Evolutionary conservation across 2,888 invertebrate species (phyloP), one percentile per base, ranked within the genome.

Genomic region (Cantharis nigra): DNA sequence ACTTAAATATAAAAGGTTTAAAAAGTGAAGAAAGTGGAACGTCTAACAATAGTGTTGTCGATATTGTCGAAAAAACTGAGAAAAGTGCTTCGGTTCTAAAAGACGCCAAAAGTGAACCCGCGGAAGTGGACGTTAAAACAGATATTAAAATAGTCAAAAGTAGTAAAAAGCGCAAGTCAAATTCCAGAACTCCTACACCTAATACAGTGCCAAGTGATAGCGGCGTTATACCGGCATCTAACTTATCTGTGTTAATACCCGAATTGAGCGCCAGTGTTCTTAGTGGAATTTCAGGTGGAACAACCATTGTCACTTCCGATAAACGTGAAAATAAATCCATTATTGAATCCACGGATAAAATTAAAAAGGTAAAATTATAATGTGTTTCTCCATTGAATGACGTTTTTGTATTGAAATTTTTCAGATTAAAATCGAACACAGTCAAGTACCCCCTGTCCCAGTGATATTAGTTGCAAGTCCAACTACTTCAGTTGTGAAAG

Each of bases 161-260:
- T 78, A 84, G 85, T 77, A 89, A 89, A 81, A 89, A 89, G 78
- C 87, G 89, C 5, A 89, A 88, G 82, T 85, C 85, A 4, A 87
- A 87, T 79, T 88, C 85, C 9, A 85, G 89, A 83, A 88, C 89
- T 76, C 89, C 89, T 26, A 89, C 89, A 33, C 89, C 89, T 10
- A 86, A 86, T 74, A 82, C 84, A 72, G 81, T 84, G 78, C 70
- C 82, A 70, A 81, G 77, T 79, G 83, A 82, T 70, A 63, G 71
- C 74, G 49, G 49, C 49, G 81, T 81, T 71, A 79, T 76, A 72
- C 78, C 78, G 64, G 79, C 80, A 30, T 71, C 80, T 30, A 80
- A 80, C 65, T 72, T 80, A 71, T 75, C 79, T 28, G 78, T 78
- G n/a, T 49, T 78, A 23, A 78, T 78, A 13, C 78, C 78, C 16